These are phyloP conservation scores for Hapalemur alaotrensis DNA, from an alignment of 2,797 vertebrate genomes.

Conservation along the genomic window DNA sequence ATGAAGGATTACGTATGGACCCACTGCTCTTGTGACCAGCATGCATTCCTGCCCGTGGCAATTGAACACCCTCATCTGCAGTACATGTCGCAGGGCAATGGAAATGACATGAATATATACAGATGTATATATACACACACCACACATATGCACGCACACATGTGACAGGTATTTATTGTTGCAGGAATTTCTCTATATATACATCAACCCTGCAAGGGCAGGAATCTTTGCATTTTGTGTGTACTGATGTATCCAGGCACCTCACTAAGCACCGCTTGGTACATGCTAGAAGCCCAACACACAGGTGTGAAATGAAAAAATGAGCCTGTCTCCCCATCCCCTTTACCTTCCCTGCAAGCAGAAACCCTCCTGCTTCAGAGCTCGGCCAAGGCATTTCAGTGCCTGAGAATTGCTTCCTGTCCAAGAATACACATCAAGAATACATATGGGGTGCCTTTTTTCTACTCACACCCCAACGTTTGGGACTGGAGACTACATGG, in stretches of 20 bases:
- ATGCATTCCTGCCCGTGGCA: accelerated
- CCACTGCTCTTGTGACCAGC: accelerated
- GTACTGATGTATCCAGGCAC: background rate
- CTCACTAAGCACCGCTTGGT: background rate
- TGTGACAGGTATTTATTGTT: background rate
- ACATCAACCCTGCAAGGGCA: accelerated
- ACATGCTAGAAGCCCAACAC: background rate
- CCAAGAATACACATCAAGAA: background rate
- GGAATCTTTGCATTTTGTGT: background rate
- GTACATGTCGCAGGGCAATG: accelerated
- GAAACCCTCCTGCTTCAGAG: background rate
- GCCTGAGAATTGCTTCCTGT: background rate
- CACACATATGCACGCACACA: background rate
- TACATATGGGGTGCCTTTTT: accelerated
- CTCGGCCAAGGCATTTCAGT: no score
- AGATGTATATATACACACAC: accelerated
- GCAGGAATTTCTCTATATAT: background rate
- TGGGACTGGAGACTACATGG: no score
- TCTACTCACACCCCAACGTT: no score
- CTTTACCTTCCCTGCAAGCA: no score
- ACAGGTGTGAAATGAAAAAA: background rate
- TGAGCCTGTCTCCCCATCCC: background rate
- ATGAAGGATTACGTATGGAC: background rate
- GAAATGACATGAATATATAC: no score
- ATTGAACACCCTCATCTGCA: accelerated